These are phyloP conservation scores for Borostomias antarcticus DNA, from an alignment of 2,797 vertebrate genomes.

Conservation along the genomic window DNA sequence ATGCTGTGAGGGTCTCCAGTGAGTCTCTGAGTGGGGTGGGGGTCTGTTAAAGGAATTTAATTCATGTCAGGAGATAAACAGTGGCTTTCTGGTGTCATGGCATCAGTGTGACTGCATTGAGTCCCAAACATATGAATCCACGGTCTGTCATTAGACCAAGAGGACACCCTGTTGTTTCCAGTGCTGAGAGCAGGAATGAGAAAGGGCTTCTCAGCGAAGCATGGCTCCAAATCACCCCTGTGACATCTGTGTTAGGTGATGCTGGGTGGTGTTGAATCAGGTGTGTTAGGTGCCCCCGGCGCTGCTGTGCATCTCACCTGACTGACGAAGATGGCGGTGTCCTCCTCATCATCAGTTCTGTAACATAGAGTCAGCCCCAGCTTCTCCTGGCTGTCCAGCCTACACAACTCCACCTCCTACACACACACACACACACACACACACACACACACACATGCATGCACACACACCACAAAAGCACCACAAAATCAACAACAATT, in stretches of 20 bases:
- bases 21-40: slow-evolving; percentile 1
- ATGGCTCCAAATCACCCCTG: not conserved
- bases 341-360: slow-evolving; percentile 94
- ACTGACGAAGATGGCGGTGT: slow-evolving; percentile 91
- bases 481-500: not conserved
- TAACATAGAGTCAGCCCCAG: slow-evolving; percentile 95
- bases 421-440: slow-evolving; percentile 22
- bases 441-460: slow-evolving; percentile 7
- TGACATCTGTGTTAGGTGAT: too few species aligned
- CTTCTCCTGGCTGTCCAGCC: slow-evolving; percentile 90
- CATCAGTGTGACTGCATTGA: not conserved
- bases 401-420: slow-evolving; percentile 91
- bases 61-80: too few species aligned
- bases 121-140: not conserved
- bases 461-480: not conserved
- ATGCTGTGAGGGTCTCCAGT: not conserved
- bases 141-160: not conserved
- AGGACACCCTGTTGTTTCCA: too few species aligned
- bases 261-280: too few species aligned
- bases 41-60: not conserved
- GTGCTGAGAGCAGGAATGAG: too few species aligned
- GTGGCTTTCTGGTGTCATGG: too few species aligned
- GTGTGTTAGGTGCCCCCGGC: not conserved
- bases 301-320: slow-evolving; percentile 76
- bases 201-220: too few species aligned